These are phyloP conservation scores for Spialia ferax DNA, from an alignment of 2,888 invertebrate species.

Conservation along the genomic window DNA sequence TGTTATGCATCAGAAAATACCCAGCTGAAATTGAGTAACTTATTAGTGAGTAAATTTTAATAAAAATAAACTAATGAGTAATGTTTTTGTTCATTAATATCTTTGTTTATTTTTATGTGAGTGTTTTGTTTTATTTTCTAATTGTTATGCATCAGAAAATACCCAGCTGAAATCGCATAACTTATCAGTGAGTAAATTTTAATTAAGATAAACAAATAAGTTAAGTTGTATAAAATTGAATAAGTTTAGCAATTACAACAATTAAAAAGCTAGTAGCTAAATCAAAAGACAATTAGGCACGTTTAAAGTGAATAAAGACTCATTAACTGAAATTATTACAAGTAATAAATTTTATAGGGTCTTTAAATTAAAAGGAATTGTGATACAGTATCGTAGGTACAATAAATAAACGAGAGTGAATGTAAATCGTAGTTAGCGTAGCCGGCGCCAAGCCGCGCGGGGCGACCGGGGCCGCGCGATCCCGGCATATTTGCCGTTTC, in stretches of 20 bases:
- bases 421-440: conserved; percentile 75
- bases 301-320: conserved; percentile 4
- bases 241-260: background rate
- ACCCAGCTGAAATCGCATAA: background rate
- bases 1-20: background rate
- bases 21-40: background rate
- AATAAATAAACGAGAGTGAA: conserved; percentile 70
- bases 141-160: background rate
- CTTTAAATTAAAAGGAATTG: conserved; percentile 63
- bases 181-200: background rate
- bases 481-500: conserved; percentile 78
- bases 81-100: too few species aligned
- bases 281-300: conserved; percentile 3
- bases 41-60: conserved; percentile 1
- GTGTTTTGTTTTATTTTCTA: background rate
- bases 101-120: too few species aligned
- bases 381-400: conserved; percentile 64
- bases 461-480: conserved; percentile 60
- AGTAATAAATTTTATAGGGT: conserved; percentile 52
- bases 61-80: too few species aligned
- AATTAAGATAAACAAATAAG: too few species aligned
- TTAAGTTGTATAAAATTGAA: too few species aligned
- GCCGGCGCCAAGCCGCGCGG: conserved; percentile 54
- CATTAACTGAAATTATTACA: conserved; percentile 28
- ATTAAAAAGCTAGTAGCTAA: background rate